phyloP scores from a whole-genome alignment of 2,113 vertebrate genomes.

The Misgurnus mizolepis region DNA sequence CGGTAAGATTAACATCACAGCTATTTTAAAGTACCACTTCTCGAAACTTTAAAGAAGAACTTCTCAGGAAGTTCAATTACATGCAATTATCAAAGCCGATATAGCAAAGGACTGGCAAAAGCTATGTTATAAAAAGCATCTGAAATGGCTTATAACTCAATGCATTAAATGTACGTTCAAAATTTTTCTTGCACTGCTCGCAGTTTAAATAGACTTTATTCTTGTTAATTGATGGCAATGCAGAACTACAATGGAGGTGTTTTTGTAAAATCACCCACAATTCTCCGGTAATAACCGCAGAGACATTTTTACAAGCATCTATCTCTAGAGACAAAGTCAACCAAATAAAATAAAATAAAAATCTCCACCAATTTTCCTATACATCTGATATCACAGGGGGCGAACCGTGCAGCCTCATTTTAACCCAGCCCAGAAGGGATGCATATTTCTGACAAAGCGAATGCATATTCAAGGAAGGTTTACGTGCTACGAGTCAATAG shows the following conservation, averaged over 20 bases:
- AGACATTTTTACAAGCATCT: not conserved
- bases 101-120: not conserved
- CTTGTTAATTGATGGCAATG: not conserved
- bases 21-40: constrained; percentile 17
- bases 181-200: not conserved
- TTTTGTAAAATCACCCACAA: constrained; percentile 25
- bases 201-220: not conserved
- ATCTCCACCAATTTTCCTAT: constrained; percentile 4
- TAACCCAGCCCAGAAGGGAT: constrained; percentile 17
- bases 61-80: constrained; percentile 9
- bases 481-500: constrained; percentile 26
- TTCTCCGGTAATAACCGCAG: constrained; percentile 20
- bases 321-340: constrained; percentile 25
- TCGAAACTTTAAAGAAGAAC: constrained; percentile 27
- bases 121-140: not conserved
- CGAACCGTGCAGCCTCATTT: not conserved
- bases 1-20: constrained; percentile 23
- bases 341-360: constrained; percentile 4
- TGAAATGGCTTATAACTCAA: not conserved
- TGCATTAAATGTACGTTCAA: not conserved
- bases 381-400: constrained; percentile 17
- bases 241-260: not conserved
- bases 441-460: constrained; percentile 37
- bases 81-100: constrained; percentile 14
- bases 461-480: constrained; percentile 10